Evolutionary conservation across 2,888 invertebrate genomes (phyloP).

Genomic region (Fragum sueziense): DNA sequence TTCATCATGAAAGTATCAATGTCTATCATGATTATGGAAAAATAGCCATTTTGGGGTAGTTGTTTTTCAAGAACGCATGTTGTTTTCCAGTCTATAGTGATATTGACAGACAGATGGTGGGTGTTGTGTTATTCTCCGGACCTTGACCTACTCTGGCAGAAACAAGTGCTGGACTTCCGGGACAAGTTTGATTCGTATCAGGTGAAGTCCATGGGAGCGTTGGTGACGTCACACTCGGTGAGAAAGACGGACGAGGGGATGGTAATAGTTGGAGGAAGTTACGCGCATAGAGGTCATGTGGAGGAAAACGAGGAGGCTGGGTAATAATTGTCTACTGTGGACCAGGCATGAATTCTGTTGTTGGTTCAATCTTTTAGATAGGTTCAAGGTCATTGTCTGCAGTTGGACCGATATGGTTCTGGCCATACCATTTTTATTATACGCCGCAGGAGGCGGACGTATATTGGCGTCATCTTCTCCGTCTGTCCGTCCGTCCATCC

Average conservation of each 20-base stretch:
- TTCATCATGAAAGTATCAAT: no score
- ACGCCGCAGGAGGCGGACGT: no score
- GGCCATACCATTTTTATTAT: no score
- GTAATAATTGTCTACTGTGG: background rate
- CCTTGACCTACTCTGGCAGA: constrained; percentile 75
- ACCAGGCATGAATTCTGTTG: no score
- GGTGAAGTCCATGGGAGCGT: constrained; percentile 75
- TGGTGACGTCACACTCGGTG: constrained; percentile 75
- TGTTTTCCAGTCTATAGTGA: constrained; percentile 73
- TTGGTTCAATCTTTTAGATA: no score
- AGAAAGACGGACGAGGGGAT: constrained; percentile 75
- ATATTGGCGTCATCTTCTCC: no score
- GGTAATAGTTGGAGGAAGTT: constrained; percentile 77
- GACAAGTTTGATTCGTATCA: constrained; percentile 67
- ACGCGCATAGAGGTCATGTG: constrained; percentile 67
- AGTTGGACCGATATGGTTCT: no score
- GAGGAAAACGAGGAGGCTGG: constrained; percentile 33
- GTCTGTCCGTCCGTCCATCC: no score
- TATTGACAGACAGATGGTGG: constrained; percentile 78
- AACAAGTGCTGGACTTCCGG: constrained; percentile 66
- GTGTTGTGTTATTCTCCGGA: constrained; percentile 76
- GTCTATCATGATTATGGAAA: no score
- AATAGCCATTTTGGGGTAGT: no score
- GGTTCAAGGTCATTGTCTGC: no score
- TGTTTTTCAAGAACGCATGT: no score